phyloP scores from a whole-genome alignment of 2,113 vertebrate species.

The Plecotus auritus region DNA sequence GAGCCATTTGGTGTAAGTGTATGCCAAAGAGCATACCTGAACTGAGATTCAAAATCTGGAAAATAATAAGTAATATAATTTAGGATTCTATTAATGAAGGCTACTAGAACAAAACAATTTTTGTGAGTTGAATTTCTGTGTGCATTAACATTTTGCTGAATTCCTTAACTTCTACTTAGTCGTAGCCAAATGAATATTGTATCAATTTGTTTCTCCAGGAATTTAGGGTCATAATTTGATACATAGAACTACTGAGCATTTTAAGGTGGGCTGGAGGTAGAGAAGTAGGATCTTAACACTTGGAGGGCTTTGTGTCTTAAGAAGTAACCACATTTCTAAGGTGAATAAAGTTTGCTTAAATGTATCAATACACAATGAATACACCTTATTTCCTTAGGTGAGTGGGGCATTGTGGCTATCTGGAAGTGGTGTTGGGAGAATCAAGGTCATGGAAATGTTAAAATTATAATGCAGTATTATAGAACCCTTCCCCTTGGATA shows the following conservation, averaged over 20 bases:
- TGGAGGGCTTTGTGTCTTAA: constrained; percentile 33
- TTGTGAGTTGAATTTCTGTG: constrained; percentile 33
- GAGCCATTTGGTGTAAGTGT: not conserved
- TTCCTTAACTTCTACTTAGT: constrained; percentile 39
- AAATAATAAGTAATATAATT: not conserved
- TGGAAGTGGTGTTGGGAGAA: not conserved
- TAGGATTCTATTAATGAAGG: constrained; percentile 36
- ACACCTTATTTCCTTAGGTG: not conserved
- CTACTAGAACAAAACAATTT: not conserved
- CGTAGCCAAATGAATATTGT: constrained; percentile 36
- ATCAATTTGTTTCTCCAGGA: constrained; percentile 34
- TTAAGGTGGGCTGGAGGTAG: not conserved
- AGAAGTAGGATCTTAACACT: not conserved
- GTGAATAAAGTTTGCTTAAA: constrained; percentile 5
- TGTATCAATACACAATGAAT: not conserved
- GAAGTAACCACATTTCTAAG: constrained; percentile 35
- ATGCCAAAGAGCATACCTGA: constrained; percentile 2
- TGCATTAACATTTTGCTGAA: constrained; percentile 24
- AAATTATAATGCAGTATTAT: not conserved
- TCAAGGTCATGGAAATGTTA: not conserved
- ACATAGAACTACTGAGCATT: not conserved
- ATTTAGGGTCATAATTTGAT: constrained; percentile 56
- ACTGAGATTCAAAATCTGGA: constrained; percentile 35
- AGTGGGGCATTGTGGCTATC: not conserved
- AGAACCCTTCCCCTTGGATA: not conserved